Evolutionary conservation across 1,140 invertebrate species (phyloP), one percentile per base, ranked within the genome.

Genomic region (Mylabris phalerata): DNA sequence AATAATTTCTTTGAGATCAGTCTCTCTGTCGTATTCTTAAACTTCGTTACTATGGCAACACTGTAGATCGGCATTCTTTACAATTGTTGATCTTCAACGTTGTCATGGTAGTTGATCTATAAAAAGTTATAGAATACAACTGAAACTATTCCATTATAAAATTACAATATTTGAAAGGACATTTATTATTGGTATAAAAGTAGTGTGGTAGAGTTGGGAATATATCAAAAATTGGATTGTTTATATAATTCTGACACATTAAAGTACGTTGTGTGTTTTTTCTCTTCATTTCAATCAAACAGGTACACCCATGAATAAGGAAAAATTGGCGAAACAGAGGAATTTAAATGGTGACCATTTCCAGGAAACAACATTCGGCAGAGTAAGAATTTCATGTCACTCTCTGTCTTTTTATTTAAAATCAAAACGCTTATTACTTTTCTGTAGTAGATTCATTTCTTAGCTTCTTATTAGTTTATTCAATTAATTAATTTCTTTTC

Each of bases 231-330:
- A 41, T 13, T 32, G 32, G 32, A 32, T 32, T 7, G 32, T 32
- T 4, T 32, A 5, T 5, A 32, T 5, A 32, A 32, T 5, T 44
- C 45, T 54, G 46, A 54, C 46, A 40, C 13, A 39, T 27, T 54
- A 54, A 54, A 54, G 51, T 42, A 54, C 45, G 51, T 54, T 10
- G 40, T 54, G 9, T 54, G 42, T 54, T 54, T n/a, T 54, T 13
- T 48, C 25, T 27, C 45, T 62, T 65, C 43, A 67, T 55, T 43
- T 63, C 62, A 60, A 63, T 59, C 51, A 61, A 58, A 57, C 78
- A 89, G 86, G 87, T 73, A 85, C 86, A 60, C 85, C 86, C 57
- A 85, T 87, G 75, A 88, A 88, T 78, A 85, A 81, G 74, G 83
- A 84, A 77, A 87, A 86, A 77, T 77, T 89, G 76, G 84, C 84